Evolutionary conservation across 2,797 vertebrate species (phyloP), one percentile per base, ranked within the genome.

Genomic region (Pangasius krempfi): DNA sequence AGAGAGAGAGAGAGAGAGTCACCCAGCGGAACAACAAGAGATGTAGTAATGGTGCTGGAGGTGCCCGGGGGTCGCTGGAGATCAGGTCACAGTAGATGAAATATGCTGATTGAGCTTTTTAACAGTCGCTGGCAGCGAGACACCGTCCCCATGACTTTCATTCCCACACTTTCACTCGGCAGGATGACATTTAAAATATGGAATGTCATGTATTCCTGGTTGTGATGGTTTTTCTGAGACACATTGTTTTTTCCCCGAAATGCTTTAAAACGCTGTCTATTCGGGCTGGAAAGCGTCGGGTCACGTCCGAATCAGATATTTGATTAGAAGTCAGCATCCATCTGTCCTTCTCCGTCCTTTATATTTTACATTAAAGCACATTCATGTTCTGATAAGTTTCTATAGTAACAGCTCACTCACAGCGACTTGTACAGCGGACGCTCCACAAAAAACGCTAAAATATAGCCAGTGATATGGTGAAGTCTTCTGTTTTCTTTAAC

Each of bases 61-160:
- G 79, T 60, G 56, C 79, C 79, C 33, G 54, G 79, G 54, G 79
- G 56, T 80, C 56, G 2, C 79, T 60, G 79, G 79, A 64, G 72
- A 40, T 86, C 56, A 76, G 72, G 54, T 64, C 75, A 44, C 58
- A 52, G 27, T 56, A 58, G 16, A 58, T 86, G 85, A 75, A 75
- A 78, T 62, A 86, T 75, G 85, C 85, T 86, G 72, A 76, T 60
- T 47, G 73, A 64, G 85, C 54, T 75, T 56, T 47, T 60, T 62
- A 64, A 58, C 78, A 81, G 56, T 60, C 4, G 4, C 79, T 25
- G 33, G 54, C 79, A 60, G 79, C 33, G 1, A 60, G 79, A 25
- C 22, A 3, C 5, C 33, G 56, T 81, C 56, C 56, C 56, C 13
- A 33, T 40, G 79, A 81, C 79, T 81, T 81, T 81, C 79, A 81